These are phyloP conservation scores for Malurus alboscapulatus DNA, from an alignment of 2,113 vertebrate genomes.

Conservation along the genomic window DNA sequence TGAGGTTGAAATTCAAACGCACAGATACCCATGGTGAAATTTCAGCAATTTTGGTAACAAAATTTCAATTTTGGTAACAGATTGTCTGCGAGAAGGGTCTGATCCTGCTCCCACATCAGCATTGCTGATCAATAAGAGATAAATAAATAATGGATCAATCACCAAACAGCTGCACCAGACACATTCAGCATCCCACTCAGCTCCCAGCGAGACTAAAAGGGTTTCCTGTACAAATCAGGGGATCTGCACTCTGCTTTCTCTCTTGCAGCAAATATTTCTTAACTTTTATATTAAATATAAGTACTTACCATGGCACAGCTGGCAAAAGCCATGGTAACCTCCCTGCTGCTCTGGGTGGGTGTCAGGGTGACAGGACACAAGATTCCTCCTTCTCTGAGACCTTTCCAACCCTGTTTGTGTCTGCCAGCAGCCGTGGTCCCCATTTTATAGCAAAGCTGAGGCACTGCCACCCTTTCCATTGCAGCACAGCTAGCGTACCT, in stretches of 20 bases:
- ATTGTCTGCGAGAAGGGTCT: background rate
- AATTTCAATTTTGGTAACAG: background rate
- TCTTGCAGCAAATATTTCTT: background rate
- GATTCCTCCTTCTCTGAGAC: background rate
- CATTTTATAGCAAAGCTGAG: conserved; percentile 45
- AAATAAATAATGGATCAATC: background rate
- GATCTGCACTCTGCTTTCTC: background rate
- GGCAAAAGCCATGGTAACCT: background rate
- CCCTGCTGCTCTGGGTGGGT: background rate
- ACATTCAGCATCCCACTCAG: background rate
- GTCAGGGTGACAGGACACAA: accelerated
- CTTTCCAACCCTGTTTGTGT: background rate
- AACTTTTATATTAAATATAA: accelerated
- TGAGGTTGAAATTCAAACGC: background rate
- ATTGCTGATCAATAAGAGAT: background rate
- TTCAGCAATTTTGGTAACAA: background rate
- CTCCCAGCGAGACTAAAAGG: background rate
- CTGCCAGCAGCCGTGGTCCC: background rate
- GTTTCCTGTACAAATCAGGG: background rate
- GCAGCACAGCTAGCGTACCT: background rate
- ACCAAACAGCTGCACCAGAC: background rate
- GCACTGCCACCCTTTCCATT: conserved; percentile 25
- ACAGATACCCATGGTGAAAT: background rate
- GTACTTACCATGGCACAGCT: conserved; percentile 27
- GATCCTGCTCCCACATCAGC: background rate